Conservation (phyloP, 2,888 invertebrate species). For the Ormia ochracea region DNA sequence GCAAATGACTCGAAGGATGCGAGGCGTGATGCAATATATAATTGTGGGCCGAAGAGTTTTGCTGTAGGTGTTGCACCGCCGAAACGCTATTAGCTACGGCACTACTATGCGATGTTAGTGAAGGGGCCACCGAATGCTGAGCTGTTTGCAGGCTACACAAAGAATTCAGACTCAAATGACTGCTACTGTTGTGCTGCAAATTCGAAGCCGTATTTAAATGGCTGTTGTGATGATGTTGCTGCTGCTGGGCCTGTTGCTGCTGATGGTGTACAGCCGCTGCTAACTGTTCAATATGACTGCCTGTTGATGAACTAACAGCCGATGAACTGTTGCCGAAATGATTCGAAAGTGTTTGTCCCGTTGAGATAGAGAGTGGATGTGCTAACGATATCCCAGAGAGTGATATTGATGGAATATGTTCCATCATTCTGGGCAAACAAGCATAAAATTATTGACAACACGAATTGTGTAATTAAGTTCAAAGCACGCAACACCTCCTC, state of each 20-base stretch:
- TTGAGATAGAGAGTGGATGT: slow-evolving; percentile 74
- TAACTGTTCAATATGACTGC: slow-evolving; percentile 63
- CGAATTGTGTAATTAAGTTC: slow-evolving; percentile 31
- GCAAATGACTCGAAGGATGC: slow-evolving; percentile 40
- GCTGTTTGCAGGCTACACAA: slow-evolving; percentile 68
- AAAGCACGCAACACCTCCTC: slow-evolving; percentile 8
- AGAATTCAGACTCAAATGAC: slow-evolving; percentile 72
- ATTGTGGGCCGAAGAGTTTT: slow-evolving; percentile 46
- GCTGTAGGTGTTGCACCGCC: slow-evolving; percentile 52
- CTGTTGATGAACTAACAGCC: slow-evolving; percentile 66
- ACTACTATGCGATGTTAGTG: slow-evolving; percentile 63
- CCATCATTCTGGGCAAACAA: slow-evolving; percentile 75
- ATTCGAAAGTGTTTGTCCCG: slow-evolving; percentile 71
- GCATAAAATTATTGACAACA: slow-evolving; percentile 45
- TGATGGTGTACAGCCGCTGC: slow-evolving; percentile 66
- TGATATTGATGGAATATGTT: slow-evolving; percentile 77
- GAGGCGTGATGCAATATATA: slow-evolving; percentile 55
- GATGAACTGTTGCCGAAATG: slow-evolving; percentile 73
- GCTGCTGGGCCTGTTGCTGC: slow-evolving; percentile 69
- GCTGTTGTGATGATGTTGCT: slow-evolving; percentile 63
- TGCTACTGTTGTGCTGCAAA: slow-evolving; percentile 64
- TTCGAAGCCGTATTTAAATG: slow-evolving; percentile 61
- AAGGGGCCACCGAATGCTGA: slow-evolving; percentile 56
- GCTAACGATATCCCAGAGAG: slow-evolving; percentile 77
- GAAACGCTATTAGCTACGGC: slow-evolving; percentile 64